phyloP scores from a whole-genome alignment of 2,113 vertebrate genomes.

The Stictonetta naevosa region DNA sequence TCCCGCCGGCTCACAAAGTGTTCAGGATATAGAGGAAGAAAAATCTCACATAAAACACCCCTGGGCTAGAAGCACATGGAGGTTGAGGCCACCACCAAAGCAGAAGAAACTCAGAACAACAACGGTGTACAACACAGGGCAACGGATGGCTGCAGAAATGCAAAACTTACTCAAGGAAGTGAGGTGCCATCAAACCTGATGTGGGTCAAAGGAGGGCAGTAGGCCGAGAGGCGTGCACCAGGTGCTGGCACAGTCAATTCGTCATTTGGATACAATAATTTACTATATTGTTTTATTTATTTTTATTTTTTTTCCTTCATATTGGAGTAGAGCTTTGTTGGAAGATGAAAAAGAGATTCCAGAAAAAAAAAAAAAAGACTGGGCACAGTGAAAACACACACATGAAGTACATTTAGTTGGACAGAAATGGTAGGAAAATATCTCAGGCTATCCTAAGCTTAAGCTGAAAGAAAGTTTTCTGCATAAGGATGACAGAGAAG shows the following conservation, averaged over 20 bases:
- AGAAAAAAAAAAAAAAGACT: neutral
- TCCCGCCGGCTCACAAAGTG: neutral
- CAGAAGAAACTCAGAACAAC: neutral
- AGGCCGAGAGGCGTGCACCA: neutral
- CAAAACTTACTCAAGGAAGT: neutral
- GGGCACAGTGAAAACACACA: neutral
- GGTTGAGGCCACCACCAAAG: neutral
- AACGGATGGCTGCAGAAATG: neutral
- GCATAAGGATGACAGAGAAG: neutral
- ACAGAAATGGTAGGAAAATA: neutral
- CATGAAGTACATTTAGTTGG: neutral
- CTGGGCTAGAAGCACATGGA: neutral
- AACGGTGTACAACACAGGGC: neutral
- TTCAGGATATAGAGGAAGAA: neutral
- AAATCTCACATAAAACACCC: neutral
- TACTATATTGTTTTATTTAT: neutral
- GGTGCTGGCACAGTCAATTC: neutral
- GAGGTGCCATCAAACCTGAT: neutral
- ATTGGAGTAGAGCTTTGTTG: neutral
- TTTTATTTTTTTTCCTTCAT: fast-evolving
- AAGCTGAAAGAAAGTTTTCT: neutral
- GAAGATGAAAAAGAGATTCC: neutral
- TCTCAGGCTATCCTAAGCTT: neutral
- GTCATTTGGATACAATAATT: neutral
- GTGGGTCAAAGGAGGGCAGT: neutral